phyloP scores from a whole-genome alignment of 2,113 vertebrate species.

The Dicrurus megarhynchus region DNA sequence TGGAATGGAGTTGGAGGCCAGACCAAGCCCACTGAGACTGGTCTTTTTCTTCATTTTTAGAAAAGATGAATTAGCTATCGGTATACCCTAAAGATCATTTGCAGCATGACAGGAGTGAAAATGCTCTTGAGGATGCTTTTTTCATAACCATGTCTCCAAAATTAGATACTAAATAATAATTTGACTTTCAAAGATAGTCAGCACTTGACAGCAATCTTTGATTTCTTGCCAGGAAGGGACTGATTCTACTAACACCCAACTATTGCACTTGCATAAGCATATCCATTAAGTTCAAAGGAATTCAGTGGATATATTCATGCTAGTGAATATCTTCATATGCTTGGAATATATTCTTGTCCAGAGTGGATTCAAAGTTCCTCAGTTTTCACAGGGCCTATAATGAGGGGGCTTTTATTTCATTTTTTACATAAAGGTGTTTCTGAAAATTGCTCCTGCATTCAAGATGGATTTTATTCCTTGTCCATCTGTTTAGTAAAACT shows the following conservation, averaged over 20 bases:
- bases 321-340: not conserved
- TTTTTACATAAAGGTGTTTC: not conserved
- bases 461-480: not conserved
- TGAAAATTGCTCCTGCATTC: not conserved
- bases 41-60: not conserved
- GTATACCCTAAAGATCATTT: not conserved
- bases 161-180: not conserved
- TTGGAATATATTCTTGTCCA: not conserved
- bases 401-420: not conserved
- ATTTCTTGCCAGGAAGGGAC: slow-evolving; percentile 9
- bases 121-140: not conserved
- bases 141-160: not conserved
- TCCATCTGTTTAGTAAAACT: not conserved
- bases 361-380: not conserved
- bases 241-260: not conserved
- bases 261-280: not conserved
- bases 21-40: not conserved
- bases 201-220: not conserved
- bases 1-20: not conserved
- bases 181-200: not conserved
- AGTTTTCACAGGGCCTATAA: not conserved
- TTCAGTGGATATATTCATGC: not conserved
- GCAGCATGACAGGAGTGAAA: not conserved
- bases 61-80: not conserved
- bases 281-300: not conserved